Base-by-base conservation (phyloP, 1,140 invertebrate species). In the Cyphomyrmex costatus region DNA sequence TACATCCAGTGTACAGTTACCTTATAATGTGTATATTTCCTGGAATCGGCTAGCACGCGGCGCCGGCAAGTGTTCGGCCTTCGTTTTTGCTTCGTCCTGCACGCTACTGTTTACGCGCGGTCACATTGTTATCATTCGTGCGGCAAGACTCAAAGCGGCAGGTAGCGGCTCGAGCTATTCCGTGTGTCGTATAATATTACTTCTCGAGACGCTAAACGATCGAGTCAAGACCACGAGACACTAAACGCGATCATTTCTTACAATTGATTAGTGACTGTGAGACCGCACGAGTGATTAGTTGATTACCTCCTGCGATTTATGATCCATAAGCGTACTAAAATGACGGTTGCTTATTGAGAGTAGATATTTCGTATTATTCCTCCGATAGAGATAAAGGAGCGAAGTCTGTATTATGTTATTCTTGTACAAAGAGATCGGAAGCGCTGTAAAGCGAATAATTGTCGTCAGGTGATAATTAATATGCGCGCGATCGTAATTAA, bases 41-140 rank as follows among this genome's bases (percentile, higher is more conserved):
- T 24, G 4, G 36, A 68, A 68, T 68, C 16, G 36, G 8, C n/a
- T 46, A 46, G 65, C 14, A 16, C 33, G 36, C 36, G 65, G 10
- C 36, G 65, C 65, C 33, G 12, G 65, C 65, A n/a, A 12, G 36
- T 46, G 65, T 49, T 24, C 21, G 65, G 3, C 36, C 36, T 68
- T 68, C 65, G 36, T 46, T 68, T 68, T 68, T 68, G n/a, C 36
- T 49, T 3, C 36, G 65, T 42, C 30, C 63, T n/a, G n/a, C 33
- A n/a, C n/a, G 21, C 36, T 68, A 68, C 36, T 68, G 65, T 68
- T 68, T 68, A 68, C 65, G 36, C 65, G 36, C 36, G 36, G 21
- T 68, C 65, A 68, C 65, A 68, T 68, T 68, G 65, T 46, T 68
- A 68, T 49, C 36, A 68, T 24, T 68, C 65, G 36, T n/a, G n/a